Evolutionary conservation across 2,888 invertebrate species (phyloP).

Genomic region (Gastrophysa polygoni): DNA sequence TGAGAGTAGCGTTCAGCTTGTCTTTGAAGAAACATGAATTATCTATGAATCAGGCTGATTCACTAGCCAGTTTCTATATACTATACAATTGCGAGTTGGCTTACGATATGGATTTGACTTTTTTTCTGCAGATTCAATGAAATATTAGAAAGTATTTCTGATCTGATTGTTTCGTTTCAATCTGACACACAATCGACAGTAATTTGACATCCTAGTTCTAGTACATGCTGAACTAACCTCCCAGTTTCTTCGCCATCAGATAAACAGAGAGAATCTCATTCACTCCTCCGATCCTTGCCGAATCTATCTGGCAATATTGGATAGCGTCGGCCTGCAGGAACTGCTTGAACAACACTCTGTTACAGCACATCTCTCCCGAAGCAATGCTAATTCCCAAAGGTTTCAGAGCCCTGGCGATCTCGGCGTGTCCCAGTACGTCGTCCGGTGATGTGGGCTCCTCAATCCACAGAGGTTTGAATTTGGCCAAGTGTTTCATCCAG

Average conservation of each 20-base stretch:
- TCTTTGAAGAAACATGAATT: no score
- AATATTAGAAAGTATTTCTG: no score
- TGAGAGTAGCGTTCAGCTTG: no score
- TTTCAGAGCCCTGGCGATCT: conserved; percentile 74
- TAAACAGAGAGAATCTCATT: conserved; percentile 89
- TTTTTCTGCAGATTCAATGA: no score
- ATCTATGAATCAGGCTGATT: no score
- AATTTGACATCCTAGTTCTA: no score
- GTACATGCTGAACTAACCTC: conserved; percentile 64
- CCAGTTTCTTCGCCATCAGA: conserved; percentile 85
- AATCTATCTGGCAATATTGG: conserved; percentile 90
- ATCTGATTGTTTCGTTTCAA: no score
- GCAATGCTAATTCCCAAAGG: conserved; percentile 84
- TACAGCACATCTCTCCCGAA: conserved; percentile 91
- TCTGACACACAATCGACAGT: no score
- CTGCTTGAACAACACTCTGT: conserved; percentile 91
- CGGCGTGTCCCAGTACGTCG: conserved; percentile 85
- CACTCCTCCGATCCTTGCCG: conserved; percentile 84
- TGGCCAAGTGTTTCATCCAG: conserved; percentile 80
- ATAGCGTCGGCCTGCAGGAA: conserved; percentile 80
- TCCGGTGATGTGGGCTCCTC: conserved; percentile 94
- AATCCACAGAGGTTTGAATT: conserved; percentile 83
- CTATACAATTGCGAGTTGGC: no score
- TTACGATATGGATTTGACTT: no score
- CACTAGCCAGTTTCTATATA: no score